A percentile compares a stretch with the other conserved stretches of the same genome.
Conservation (phyloP, 1,140 invertebrate genomes). For the Drosophila obscura region DNA sequence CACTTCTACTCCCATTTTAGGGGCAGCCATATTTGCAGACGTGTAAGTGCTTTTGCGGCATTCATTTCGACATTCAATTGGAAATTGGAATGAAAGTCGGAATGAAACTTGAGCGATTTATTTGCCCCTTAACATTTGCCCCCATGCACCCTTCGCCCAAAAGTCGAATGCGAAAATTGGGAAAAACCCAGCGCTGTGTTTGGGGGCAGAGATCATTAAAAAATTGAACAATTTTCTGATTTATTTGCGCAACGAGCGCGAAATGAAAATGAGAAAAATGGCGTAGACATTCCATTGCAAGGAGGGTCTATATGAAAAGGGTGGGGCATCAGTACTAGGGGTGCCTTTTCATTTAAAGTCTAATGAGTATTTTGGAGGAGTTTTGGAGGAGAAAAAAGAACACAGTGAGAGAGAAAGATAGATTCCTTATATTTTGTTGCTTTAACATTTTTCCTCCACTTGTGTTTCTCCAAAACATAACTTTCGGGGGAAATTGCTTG, state of each 20-base stretch:
- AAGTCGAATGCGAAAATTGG: constrained; percentile 61
- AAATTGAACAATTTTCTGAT: constrained; percentile 66
- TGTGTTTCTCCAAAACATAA: constrained; percentile 18
- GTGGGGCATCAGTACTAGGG: constrained; percentile 50
- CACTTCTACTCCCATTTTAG: too few relatives aligned
- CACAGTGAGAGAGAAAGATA: not conserved
- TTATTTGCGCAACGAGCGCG: constrained; percentile 71
- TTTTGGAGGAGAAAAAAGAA: constrained; percentile 3
- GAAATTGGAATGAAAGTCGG: constrained; percentile 27
- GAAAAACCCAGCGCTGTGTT: not conserved
- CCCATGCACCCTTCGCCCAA: constrained; percentile 23
- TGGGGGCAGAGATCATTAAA: constrained; percentile 56
- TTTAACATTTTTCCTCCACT: not conserved
- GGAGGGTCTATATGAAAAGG: too few relatives aligned
- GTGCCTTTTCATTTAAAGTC: constrained; percentile 54
- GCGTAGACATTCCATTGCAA: constrained; percentile 60
- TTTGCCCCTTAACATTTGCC: constrained; percentile 40
- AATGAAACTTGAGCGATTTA: constrained; percentile 69
- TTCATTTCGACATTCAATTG: constrained; percentile 49
- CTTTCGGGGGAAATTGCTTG: constrained; percentile 42
- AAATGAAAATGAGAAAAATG: constrained; percentile 67
- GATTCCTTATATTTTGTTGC: constrained; percentile 34
- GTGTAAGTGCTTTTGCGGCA: constrained; percentile 35
- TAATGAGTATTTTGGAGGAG: constrained; percentile 60
- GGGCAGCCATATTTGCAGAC: constrained; percentile 54